These are phyloP conservation scores for Dysidea cf. avara DNA, from an alignment of 37 sponge, comb jelly and placozoan species.

Conservation along the genomic window DNA sequence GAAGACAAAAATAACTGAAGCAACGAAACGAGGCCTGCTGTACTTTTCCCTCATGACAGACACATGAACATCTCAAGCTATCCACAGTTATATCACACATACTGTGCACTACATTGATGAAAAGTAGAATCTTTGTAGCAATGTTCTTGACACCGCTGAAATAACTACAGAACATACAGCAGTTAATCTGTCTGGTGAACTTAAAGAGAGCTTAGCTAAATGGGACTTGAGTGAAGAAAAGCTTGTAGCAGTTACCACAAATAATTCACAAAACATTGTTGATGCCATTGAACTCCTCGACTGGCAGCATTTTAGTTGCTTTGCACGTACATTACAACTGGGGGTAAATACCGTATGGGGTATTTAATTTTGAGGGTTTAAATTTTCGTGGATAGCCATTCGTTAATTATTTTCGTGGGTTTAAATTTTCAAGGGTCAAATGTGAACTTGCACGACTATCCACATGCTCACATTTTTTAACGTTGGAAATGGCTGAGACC, in stretches of 20 bases:
- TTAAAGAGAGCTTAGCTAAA: slow-evolving; percentile 4
- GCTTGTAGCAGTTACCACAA: background rate
- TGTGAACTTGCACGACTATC: too few species aligned
- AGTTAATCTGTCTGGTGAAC: slow-evolving; percentile 18
- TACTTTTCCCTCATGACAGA: slow-evolving; percentile 31
- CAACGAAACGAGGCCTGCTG: background rate
- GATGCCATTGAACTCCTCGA: too few species aligned
- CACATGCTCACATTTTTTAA: too few species aligned
- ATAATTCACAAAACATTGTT: too few species aligned
- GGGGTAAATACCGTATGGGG: too few species aligned
- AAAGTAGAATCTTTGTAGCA: background rate
- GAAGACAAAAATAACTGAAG: slow-evolving; percentile 14
- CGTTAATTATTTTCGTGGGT: too few species aligned
- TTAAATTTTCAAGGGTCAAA: too few species aligned
- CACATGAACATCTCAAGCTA: slow-evolving; percentile 31
- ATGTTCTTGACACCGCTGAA: slow-evolving; percentile 30
- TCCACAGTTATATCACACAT: slow-evolving; percentile 27
- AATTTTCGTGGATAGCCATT: too few species aligned
- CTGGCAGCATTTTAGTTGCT: too few species aligned
- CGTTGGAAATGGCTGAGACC: too few species aligned
- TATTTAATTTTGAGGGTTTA: too few species aligned
- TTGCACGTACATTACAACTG: too few species aligned
- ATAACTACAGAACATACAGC: slow-evolving; percentile 33
- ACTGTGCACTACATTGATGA: slow-evolving; percentile 23
- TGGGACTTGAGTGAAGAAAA: background rate